Conservation (phyloP, 2,113 vertebrate species). For the Electrona antarctica region DNA sequence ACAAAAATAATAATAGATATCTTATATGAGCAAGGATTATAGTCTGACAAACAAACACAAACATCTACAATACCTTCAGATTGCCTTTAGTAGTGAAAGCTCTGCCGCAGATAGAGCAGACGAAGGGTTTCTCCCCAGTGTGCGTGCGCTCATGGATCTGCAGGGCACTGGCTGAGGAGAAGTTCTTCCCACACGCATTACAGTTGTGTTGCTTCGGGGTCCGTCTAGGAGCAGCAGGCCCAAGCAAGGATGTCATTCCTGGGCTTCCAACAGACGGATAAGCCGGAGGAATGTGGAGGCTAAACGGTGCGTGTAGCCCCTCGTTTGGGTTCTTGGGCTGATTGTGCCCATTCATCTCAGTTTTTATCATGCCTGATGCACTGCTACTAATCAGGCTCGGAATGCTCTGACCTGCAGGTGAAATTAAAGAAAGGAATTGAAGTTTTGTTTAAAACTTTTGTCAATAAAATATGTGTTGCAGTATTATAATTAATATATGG, state of each 20-base stretch:
- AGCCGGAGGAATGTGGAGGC: constrained; percentile 83
- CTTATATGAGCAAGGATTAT: background rate
- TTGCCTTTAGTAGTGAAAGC: constrained; percentile 99
- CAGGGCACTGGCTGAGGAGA: constrained; percentile 97
- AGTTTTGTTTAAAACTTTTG: constrained; percentile 37
- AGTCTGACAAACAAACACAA: background rate
- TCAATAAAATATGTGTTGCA: too few species aligned
- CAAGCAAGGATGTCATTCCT: constrained; percentile 86
- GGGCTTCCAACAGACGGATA: constrained; percentile 85
- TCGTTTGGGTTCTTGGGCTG: constrained; percentile 83
- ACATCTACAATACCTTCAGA: constrained; percentile 86
- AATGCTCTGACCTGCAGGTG: constrained; percentile 85
- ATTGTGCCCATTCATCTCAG: constrained; percentile 89
- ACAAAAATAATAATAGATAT: too few species aligned
- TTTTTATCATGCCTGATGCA: constrained; percentile 83
- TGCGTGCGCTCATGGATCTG: constrained; percentile 99
- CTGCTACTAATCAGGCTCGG: constrained; percentile 81
- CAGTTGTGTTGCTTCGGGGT: constrained; percentile 98
- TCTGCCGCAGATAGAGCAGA: constrained; percentile 95
- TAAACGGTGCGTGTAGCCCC: constrained; percentile 82
- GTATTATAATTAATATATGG: too few species aligned
- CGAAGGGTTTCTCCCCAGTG: constrained; percentile 98
- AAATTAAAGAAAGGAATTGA: constrained; percentile 78
- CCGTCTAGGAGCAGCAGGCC: constrained; percentile 85
- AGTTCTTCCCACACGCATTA: constrained; percentile 96